Conservation (phyloP, 64 coral and sea anemone species). For the Hydrozoanthus tunicans region DNA sequence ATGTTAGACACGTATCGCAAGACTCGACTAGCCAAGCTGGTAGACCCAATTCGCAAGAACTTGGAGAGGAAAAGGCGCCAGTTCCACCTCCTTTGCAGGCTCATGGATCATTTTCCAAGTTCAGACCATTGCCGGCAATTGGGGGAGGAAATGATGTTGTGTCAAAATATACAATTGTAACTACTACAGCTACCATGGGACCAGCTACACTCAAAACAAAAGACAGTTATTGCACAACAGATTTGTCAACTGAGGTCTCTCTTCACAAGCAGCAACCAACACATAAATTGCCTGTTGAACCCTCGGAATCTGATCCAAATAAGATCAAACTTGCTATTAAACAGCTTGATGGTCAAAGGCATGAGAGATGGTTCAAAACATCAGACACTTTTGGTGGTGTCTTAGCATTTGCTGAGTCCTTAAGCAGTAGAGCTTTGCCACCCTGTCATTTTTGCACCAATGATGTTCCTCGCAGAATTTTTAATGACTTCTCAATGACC, state of each 20-base stretch:
- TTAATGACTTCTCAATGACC: conserved; percentile 62
- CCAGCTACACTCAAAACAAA: background rate
- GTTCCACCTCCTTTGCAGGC: conserved; percentile 22
- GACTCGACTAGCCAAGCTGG: conserved; percentile 1
- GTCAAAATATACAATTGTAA: background rate
- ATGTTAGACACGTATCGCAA: background rate
- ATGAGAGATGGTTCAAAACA: conserved; percentile 85
- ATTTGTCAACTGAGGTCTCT: background rate
- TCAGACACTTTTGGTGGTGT: conserved; percentile 62
- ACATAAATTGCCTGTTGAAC: conserved; percentile 61
- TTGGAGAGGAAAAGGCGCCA: background rate
- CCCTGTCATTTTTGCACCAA: conserved; percentile 77
- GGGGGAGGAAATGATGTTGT: background rate
- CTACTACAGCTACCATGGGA: background rate
- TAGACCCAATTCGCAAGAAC: conserved; percentile 11
- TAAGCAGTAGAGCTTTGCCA: conserved; percentile 51
- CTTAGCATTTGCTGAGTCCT: conserved; percentile 75
- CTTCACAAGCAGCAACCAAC: background rate
- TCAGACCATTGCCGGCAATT: conserved; percentile 73
- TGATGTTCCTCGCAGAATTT: conserved; percentile 76
- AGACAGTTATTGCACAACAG: background rate
- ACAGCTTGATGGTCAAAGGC: conserved; percentile 81
- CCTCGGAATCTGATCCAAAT: conserved; percentile 53
- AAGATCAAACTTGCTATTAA: conserved; percentile 84
- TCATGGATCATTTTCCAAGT: conserved; percentile 82